Percentiles rank a stretch among this genome's conserved stretches.
Conservation (phyloP, 1,140 invertebrate genomes). For the Nymphalis io region DNA sequence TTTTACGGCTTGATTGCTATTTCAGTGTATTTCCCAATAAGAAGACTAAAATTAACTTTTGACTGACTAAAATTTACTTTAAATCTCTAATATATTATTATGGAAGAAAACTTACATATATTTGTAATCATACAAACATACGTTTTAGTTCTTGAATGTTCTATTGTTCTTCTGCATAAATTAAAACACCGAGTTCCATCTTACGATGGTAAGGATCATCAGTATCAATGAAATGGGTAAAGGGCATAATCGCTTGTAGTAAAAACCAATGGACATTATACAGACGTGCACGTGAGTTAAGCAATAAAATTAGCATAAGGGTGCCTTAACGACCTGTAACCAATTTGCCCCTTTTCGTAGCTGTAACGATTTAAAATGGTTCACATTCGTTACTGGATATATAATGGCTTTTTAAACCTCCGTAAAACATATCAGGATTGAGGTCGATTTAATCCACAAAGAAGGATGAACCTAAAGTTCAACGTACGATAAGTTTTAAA, state of each 20-base stretch:
- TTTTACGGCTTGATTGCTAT: too few species aligned
- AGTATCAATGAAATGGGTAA: constrained; percentile 4
- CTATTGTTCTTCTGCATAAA: not conserved
- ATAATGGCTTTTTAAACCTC: constrained; percentile 40
- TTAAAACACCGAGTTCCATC: not conserved
- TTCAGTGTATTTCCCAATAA: too few species aligned
- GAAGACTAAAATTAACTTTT: too few species aligned
- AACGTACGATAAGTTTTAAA: not conserved
- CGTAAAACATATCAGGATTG: constrained; percentile 42
- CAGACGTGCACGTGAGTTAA: constrained; percentile 23
- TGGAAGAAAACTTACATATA: too few species aligned
- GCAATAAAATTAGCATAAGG: constrained; percentile 48
- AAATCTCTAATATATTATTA: too few species aligned
- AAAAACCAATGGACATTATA: constrained; percentile 19
- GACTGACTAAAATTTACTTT: too few species aligned
- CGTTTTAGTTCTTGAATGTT: not conserved
- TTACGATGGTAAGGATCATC: not conserved
- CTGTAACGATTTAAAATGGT: constrained; percentile 45
- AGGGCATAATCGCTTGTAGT: constrained; percentile 8
- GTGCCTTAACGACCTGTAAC: constrained; percentile 41
- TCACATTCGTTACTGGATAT: constrained; percentile 42
- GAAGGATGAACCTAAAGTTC: constrained; percentile 11
- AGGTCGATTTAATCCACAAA: constrained; percentile 33
- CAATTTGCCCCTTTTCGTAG: constrained; percentile 41
- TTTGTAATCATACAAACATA: too few species aligned